Evolutionary conservation across 2,113 vertebrate genomes (phyloP).

Genomic region (Sinosuthora webbiana): DNA sequence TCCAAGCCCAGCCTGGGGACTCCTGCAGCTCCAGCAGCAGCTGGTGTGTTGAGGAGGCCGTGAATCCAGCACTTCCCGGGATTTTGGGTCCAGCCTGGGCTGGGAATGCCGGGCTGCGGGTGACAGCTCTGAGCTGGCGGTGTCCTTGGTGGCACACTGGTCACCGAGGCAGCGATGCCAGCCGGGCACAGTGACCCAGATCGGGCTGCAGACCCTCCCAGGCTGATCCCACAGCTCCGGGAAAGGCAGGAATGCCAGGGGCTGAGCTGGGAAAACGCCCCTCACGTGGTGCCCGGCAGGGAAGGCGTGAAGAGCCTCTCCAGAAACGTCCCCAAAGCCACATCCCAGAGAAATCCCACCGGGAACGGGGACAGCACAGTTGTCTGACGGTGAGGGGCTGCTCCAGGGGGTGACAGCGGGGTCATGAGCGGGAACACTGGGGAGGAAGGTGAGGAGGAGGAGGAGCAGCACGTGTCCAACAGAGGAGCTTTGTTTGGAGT

Average conservation of each 20-base stretch:
- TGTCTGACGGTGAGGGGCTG: not conserved
- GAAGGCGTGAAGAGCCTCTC: not conserved
- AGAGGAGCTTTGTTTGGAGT: constrained; percentile 15
- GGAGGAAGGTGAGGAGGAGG: not conserved
- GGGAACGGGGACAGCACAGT: fast-evolving
- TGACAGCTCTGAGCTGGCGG: not conserved
- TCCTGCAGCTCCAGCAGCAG: not conserved
- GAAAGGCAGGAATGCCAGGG: fast-evolving
- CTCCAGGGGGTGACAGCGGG: not conserved
- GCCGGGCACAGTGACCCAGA: not conserved
- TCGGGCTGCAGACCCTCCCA: not conserved
- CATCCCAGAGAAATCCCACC: fast-evolving
- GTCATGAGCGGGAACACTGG: not conserved
- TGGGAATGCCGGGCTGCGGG: not conserved
- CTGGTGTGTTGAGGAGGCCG: not conserved
- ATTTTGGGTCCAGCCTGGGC: not conserved
- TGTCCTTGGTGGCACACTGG: not conserved
- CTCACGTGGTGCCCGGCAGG: not conserved
- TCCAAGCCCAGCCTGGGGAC: not conserved
- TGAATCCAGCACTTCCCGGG: not conserved
- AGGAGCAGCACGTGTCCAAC: not conserved
- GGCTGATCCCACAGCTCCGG: not conserved
- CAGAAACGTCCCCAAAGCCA: not conserved
- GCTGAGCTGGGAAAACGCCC: not conserved
- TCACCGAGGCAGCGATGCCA: not conserved